Evolutionary conservation across 2,888 invertebrate genomes (phyloP).

Genomic region (Dinocampus coccinellae): DNA sequence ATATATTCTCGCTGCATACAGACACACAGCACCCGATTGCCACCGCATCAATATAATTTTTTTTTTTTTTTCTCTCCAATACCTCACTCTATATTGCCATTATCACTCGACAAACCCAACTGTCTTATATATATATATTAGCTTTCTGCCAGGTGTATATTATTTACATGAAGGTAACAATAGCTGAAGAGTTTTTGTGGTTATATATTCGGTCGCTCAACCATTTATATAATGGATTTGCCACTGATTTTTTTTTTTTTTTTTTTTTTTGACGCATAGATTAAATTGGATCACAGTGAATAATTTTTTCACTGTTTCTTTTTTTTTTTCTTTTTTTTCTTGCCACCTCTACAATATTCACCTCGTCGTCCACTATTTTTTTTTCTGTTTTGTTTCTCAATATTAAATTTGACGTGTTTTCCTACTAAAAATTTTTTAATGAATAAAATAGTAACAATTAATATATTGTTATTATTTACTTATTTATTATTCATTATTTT

Average conservation of each 20-base stretch:
- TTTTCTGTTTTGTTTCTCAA: too few relatives aligned
- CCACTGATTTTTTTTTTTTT: conserved; percentile 36
- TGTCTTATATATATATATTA: conserved; percentile 44
- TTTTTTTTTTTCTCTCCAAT: neutral
- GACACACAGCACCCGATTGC: conserved; percentile 47
- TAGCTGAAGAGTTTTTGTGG: conserved; percentile 53
- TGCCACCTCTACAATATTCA: too few relatives aligned
- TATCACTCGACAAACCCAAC: neutral
- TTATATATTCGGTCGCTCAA: conserved; percentile 38
- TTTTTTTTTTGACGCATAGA: conserved; percentile 54
- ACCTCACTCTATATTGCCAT: conserved; percentile 1
- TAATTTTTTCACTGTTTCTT: neutral
- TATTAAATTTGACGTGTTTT: too few relatives aligned
- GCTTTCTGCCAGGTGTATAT: conserved; percentile 56
- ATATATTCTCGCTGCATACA: neutral
- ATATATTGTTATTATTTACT: too few relatives aligned
- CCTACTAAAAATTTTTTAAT: too few relatives aligned
- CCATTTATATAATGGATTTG: conserved; percentile 33
- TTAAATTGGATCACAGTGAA: conserved; percentile 61
- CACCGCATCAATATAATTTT: conserved; percentile 31
- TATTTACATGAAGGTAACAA: conserved; percentile 59
- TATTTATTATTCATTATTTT: too few relatives aligned
- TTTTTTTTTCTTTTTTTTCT: neutral
- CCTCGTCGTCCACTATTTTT: too few relatives aligned
- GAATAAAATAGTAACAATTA: too few relatives aligned